Conservation (phyloP, 2,888 invertebrate genomes). For the Apamea anceps region DNA sequence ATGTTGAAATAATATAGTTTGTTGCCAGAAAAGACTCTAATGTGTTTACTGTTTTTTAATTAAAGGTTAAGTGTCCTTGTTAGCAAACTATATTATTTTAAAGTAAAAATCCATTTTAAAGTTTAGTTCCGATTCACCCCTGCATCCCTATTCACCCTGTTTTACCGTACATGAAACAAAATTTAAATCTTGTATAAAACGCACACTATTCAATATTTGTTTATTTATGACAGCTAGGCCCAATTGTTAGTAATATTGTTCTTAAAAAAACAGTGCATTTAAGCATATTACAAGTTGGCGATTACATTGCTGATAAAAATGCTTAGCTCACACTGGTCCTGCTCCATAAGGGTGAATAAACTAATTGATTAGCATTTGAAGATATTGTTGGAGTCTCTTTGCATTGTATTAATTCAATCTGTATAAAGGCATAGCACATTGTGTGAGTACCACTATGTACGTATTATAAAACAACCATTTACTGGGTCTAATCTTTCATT, state of each 20-base stretch:
- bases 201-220: background rate
- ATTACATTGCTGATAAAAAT: background rate
- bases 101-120: too few relatives aligned
- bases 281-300: background rate
- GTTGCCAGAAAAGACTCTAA: too few relatives aligned
- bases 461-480: background rate
- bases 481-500: background rate
- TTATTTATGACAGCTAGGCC: too few relatives aligned
- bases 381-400: background rate
- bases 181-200: background rate
- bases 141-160: too few relatives aligned
- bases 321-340: too few relatives aligned
- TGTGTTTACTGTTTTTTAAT: too few relatives aligned
- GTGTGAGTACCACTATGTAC: background rate
- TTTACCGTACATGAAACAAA: too few relatives aligned
- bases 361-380: background rate
- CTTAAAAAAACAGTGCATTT: background rate
- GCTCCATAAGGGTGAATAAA: background rate
- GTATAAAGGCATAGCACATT: background rate
- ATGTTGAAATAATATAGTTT: too few relatives aligned
- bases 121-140: too few relatives aligned
- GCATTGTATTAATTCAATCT: background rate
- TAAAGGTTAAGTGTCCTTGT: too few relatives aligned
- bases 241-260: too few relatives aligned
- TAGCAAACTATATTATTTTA: too few relatives aligned